These are phyloP conservation scores for Euclidia mi DNA, from an alignment of 2,888 invertebrate genomes.

Conservation along the genomic window DNA sequence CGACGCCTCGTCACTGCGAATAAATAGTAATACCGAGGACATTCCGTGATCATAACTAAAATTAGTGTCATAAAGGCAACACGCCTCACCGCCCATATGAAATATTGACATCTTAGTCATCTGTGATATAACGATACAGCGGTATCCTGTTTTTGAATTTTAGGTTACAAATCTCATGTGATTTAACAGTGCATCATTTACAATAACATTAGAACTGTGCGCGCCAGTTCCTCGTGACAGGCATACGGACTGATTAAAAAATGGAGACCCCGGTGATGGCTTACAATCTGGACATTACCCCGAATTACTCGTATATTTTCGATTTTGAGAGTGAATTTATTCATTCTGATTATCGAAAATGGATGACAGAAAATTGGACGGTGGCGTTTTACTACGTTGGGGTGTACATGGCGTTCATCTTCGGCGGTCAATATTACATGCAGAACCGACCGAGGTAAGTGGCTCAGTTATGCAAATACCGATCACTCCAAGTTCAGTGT, in stretches of 20 bases:
- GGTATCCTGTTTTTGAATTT: conserved; percentile 76
- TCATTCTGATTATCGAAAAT: conserved; percentile 96
- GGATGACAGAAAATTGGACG: conserved; percentile 99
- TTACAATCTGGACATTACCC: conserved; percentile 90
- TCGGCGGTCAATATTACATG: conserved; percentile 98
- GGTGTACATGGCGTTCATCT: conserved; percentile 98
- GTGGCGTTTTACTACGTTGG: conserved; percentile 97
- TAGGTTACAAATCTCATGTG: conserved; percentile 85
- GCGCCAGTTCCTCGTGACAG: conserved; percentile 62
- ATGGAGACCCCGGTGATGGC: conserved; percentile 85
- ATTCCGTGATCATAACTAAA: conserved; percentile 76
- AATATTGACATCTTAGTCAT: conserved; percentile 81
- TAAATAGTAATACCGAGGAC: conserved; percentile 79
- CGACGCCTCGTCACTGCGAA: conserved; percentile 78
- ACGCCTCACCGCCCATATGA: conserved; percentile 72
- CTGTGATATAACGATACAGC: conserved; percentile 85
- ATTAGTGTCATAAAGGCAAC: conserved; percentile 71
- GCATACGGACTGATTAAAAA: conserved; percentile 56
- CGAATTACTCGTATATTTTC: conserved; percentile 98
- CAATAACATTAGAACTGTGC: conserved; percentile 62
- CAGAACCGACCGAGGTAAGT: conserved; percentile 94
- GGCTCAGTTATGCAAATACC: conserved; percentile 20
- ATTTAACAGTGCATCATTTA: conserved; percentile 77
- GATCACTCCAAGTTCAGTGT: conserved; percentile 38
- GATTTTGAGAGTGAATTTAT: conserved; percentile 98